phyloP scores from a whole-genome alignment of 2,888 invertebrate species.

The Cataglyphis livida region DNA sequence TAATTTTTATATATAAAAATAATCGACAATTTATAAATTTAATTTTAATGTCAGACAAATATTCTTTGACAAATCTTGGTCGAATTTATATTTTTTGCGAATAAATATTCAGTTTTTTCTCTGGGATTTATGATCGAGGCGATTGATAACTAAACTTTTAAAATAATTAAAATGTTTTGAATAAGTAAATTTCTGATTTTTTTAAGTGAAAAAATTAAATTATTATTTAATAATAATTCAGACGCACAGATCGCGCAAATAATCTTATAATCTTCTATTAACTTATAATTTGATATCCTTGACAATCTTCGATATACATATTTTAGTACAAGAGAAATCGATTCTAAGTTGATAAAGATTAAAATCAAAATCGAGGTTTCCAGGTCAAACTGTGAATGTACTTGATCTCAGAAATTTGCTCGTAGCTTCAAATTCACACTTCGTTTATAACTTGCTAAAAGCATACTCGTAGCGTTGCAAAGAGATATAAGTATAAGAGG shows the following conservation, averaged over 20 bases:
- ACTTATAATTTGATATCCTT: background rate
- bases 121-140: background rate
- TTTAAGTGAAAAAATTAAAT: background rate
- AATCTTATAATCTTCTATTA: background rate
- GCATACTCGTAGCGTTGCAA: background rate
- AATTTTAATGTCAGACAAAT: background rate
- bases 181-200: background rate
- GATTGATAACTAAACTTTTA: background rate
- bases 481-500: conserved; percentile 6
- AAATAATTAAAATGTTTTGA: background rate
- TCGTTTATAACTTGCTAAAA: conserved; percentile 45
- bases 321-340: background rate
- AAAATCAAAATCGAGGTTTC: background rate
- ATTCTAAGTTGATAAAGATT: background rate
- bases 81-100: too few relatives aligned
- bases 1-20: background rate
- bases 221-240: background rate
- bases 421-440: conserved; percentile 35
- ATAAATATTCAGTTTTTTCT: too few relatives aligned
- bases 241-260: background rate
- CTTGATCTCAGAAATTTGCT: conserved; percentile 12
- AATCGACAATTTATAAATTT: background rate
- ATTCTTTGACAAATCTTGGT: background rate
- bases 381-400: background rate
- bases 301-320: background rate